Evolutionary conservation across 2,113 vertebrate species (phyloP), one percentile per base, ranked within the genome.

Genomic region (Pan troglodytes): DNA sequence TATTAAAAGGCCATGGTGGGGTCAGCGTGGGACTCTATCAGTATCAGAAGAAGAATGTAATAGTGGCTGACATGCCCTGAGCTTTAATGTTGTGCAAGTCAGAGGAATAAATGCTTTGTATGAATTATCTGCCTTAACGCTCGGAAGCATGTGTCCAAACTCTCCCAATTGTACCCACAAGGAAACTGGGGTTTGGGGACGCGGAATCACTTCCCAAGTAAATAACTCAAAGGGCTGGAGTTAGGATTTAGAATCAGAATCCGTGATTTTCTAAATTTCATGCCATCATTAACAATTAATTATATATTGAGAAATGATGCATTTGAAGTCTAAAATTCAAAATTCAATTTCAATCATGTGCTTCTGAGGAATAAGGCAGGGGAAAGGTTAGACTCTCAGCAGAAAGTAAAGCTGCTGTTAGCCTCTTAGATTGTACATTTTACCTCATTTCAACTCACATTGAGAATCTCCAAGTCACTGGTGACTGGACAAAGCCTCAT

Each of bases 21-120:
- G n/a, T 76, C 35, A 17, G 6, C 4, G 0, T 12, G 61, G n/a
- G n/a, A 35, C n/a, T 23, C 50, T 17, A 0, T 50, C 4, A 22
- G 48, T 57, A 8, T 30, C 38, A 22, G 61, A 68, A 92, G 72
- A 67, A 84, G 50, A 75, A 17, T 9, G 17, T 13, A 9, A 55
- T 4, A 1, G 12, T 73, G 64, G 14, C 17, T 27, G 45, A 32
- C 22, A 6, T 1, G 12, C 3, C 0, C 73, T 40, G 87, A 32
- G 38, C 57, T 18, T 27, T 8, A 18, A 17, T 7, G 48, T 27
- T 40, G 22, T 32, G 14, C 5, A 2, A 76, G 23, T 18, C 18
- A 32, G 73, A 40, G 67, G 22, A 70, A 43, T 40, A 8, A 5
- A 17, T 30, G 45, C 38, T 84, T 35, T 45, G 50, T 40, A 25